These are phyloP conservation scores for Malthinus flaveolus DNA, from an alignment of 2,888 invertebrate genomes.

Conservation along the genomic window DNA sequence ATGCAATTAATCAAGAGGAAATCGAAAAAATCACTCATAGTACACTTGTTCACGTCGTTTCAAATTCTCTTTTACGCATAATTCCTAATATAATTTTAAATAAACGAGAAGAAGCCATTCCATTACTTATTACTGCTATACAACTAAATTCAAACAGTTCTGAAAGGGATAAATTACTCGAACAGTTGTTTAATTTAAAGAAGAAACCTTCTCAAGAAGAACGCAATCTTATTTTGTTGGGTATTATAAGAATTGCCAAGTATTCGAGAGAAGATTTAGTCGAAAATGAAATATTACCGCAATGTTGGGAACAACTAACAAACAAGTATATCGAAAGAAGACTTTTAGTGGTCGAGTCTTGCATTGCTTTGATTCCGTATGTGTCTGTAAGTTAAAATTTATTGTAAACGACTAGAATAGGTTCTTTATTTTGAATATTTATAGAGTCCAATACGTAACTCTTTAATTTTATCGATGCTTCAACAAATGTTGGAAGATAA, in stretches of 20 bases:
- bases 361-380: constrained; percentile 66
- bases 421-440: constrained; percentile 28
- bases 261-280: constrained; percentile 57
- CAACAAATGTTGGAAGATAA: constrained; percentile 74
- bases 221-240: constrained; percentile 61
- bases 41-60: constrained; percentile 58
- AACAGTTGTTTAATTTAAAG: constrained; percentile 70
- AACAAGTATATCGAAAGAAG: constrained; percentile 69
- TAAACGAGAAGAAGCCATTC: constrained; percentile 70
- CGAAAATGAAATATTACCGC: constrained; percentile 69
- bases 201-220: constrained; percentile 71
- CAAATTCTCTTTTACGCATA: constrained; percentile 63
- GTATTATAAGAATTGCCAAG: constrained; percentile 56
- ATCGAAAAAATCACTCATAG: constrained; percentile 52
- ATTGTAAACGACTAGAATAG: not conserved
- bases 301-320: constrained; percentile 74
- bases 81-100: constrained; percentile 70
- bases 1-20: constrained; percentile 46
- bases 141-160: constrained; percentile 61
- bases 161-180: constrained; percentile 66
- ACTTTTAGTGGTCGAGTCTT: constrained; percentile 69
- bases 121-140: constrained; percentile 65
- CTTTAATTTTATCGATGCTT: constrained; percentile 70
- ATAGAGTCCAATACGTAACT: constrained; percentile 64
- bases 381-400: constrained; percentile 58